Base-by-base conservation (phyloP, 92 coral and sea anemone species). In the Meandrina meandrites region DNA sequence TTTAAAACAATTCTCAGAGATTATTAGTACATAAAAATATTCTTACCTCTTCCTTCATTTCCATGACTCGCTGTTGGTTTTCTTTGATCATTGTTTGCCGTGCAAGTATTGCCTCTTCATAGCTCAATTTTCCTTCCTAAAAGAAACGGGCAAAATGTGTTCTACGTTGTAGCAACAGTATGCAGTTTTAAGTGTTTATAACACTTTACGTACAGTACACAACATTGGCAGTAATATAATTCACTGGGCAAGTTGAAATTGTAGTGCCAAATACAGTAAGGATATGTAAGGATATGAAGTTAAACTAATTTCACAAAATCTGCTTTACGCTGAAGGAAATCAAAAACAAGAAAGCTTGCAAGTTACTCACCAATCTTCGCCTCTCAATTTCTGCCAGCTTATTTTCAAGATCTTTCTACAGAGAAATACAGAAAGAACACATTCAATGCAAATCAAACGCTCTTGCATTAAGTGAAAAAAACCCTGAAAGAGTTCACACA, bases 81-180 rank as follows among this genome's bases (percentile, higher is more conserved):
- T 97, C 97, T 80, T 86, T 97, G 82, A 97, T 95, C 79, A 97
- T 81, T 16, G 91, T 92, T 86, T 97, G 99, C 70, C 99, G 81
- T 13, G 99, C 99, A 58, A 97, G 82, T 68, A 97, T 97, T n/a
- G 99, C 99, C 40, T 97, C 99, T 86, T 97, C 99, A 67, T 97
- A 93, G 80, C 99, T 95, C 28, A 97, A 89, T 70, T 88, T 91
- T 47, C 99, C 99, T 85, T 95, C 99, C 99, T 97, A 53, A 31
- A 7, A 60, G n/a, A 79, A 35, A 47, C 2, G 45, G 45, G 45
- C 6, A 40, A 40, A 40, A 40, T 2, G n/a, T n/a, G n/a, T n/a
- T n/a, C n/a, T n/a, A n/a, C n/a, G n/a, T n/a, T n/a, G n/a, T n/a
- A n/a, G n/a, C n/a, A n/a, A n/a, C n/a, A n/a, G n/a, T n/a, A n/a